Evolutionary conservation across 1,140 invertebrate genomes (phyloP), one percentile per base, ranked within the genome.

Genomic region (Drosophila orosa): DNA sequence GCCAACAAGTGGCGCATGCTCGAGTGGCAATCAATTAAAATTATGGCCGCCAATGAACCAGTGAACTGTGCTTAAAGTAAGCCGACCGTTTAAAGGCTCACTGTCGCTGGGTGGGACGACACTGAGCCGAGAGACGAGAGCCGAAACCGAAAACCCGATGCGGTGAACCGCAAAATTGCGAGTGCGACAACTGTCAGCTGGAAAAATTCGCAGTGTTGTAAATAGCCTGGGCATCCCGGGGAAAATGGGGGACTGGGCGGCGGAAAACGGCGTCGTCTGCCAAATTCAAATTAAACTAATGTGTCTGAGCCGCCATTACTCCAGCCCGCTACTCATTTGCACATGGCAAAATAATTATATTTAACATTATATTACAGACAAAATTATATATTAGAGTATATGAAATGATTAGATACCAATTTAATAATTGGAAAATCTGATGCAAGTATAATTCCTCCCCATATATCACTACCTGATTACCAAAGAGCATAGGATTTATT

Each of bases 11-110:
- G 84, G 75, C 60, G 79, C 79, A 79, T 79, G 75, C 67, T 89
- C 63, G 67, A 87, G 83, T 79, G 84, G 83, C 83, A 86, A 86
- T 86, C 84, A 79, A 87, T 89, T 89, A 86, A 87, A 86, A 79
- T 76, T 75, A 87, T 87, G 66, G 63, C 61, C 81, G 33, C 63
- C 57, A 58, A 24, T 62, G 52, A 55, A 45, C 55, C 37, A 54
- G n/a, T 44, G 52, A 58, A 54, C 55, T 42, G 40, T 48, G 72
- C 45, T 84, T 84, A 50, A 80, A 77, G 72, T 57, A 59, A 74
- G 55, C 44, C 56, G 37, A 27, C 66, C 27, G 63, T 74, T 78
- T 81, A 82, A 82, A 68, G 62, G 39, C 57, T 50, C 39, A 35
- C 33, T 42, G 48, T 25, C 29, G 25, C 12, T 37, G 25, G 57